Conservation (phyloP, 2,888 invertebrate genomes). For the Dromius quadrimaculatus region DNA sequence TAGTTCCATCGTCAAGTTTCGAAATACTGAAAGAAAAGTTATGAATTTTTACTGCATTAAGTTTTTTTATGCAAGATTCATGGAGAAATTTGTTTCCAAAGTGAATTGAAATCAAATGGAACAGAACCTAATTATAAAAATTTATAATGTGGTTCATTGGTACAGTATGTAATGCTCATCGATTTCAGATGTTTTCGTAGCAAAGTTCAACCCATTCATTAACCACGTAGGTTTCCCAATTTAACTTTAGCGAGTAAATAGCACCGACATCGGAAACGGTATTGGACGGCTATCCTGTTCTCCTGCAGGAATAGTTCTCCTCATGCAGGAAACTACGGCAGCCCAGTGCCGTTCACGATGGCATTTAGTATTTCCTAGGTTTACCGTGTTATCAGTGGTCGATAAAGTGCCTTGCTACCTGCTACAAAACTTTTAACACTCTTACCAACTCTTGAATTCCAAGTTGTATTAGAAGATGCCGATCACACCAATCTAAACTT, state of each 20-base stretch:
- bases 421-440: slow-evolving; percentile 23
- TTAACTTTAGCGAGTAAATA: slow-evolving; percentile 39
- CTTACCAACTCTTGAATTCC: slow-evolving; percentile 18
- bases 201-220: slow-evolving; percentile 40
- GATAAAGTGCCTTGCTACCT: not conserved
- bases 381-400: slow-evolving; percentile 1
- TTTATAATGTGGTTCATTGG: no score
- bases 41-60: no score
- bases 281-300: not conserved
- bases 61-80: no score
- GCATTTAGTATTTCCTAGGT: slow-evolving; percentile 1
- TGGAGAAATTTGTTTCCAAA: no score
- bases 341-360: not conserved
- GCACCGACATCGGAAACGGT: not conserved
- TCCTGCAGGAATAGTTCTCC: not conserved
- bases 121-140: no score
- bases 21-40: no score
- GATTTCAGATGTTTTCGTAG: slow-evolving; percentile 41
- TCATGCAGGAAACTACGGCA: slow-evolving; percentile 11
- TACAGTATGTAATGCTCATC: no score
- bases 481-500: slow-evolving; percentile 34
- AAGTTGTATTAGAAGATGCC: slow-evolving; percentile 9
- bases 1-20: slow-evolving; percentile 8
- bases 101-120: no score
- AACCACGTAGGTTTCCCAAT: slow-evolving; percentile 45